Percentiles rank a stretch among this genome's conserved stretches.
Conservation (phyloP, 1,140 invertebrate genomes). For the Dysdera silvatica region DNA sequence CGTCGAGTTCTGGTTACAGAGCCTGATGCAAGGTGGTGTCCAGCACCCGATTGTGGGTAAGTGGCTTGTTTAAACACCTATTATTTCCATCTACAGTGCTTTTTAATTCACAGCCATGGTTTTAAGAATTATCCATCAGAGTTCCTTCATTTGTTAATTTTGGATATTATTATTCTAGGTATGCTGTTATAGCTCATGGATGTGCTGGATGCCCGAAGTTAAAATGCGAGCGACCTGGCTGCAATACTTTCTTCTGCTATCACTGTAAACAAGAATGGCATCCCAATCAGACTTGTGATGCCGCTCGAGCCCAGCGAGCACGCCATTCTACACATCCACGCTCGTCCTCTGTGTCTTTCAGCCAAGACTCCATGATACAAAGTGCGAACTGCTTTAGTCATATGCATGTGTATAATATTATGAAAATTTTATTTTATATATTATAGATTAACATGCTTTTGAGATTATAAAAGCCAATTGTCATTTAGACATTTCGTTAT, state of each 20-base stretch:
- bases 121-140: not conserved
- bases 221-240: constrained; percentile 81
- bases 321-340: constrained; percentile 40
- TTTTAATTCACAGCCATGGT: not conserved
- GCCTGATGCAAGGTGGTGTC: constrained; percentile 87
- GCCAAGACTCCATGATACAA: constrained; percentile 55
- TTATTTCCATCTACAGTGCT: not conserved
- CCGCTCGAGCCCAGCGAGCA: constrained; percentile 66
- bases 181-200: constrained; percentile 86
- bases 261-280: constrained; percentile 97
- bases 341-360: constrained; percentile 59
- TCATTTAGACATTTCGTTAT: too few species aligned
- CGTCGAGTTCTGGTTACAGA: constrained; percentile 82
- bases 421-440: too few species aligned
- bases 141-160: not conserved
- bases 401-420: too few species aligned
- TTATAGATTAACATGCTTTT: too few species aligned
- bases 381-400: too few species aligned
- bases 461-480: too few species aligned
- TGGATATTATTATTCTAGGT: constrained; percentile 52
- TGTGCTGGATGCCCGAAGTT: constrained; percentile 94
- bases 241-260: constrained; percentile 91
- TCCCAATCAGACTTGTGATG: constrained; percentile 93
- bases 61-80: constrained; percentile 20
- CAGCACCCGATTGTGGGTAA: constrained; percentile 85